phyloP scores from a whole-genome alignment of 53 echinoderm and acorn worm genomes.

The Henricia sp. region DNA sequence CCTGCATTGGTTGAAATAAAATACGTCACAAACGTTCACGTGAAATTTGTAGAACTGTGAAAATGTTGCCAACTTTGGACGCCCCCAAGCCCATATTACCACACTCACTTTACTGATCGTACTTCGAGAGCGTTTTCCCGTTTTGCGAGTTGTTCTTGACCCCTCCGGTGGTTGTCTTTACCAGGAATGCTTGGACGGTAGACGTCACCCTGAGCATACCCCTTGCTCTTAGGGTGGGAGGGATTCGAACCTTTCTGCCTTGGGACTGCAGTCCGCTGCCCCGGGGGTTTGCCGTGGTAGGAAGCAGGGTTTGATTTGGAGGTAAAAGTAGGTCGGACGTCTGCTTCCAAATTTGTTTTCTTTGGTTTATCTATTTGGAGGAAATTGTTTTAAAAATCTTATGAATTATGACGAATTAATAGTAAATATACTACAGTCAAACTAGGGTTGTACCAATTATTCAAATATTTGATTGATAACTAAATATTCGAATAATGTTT shows the following conservation, averaged over 20 bases:
- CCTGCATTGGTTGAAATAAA: neutral
- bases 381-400: too few relatives aligned
- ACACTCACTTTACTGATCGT: slow-evolving; percentile 15
- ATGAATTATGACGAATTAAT: too few relatives aligned
- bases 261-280: neutral
- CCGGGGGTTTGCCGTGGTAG: neutral
- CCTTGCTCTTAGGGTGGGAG: neutral
- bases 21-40: neutral
- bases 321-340: neutral
- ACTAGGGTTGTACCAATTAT: too few relatives aligned
- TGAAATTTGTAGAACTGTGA: neutral
- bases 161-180: neutral
- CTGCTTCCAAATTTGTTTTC: slow-evolving; percentile 11
- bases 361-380: neutral
- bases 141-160: slow-evolving; percentile 7
- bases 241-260: neutral
- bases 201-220: neutral
- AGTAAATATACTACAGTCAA: too few relatives aligned
- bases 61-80: neutral
- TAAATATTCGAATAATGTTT: too few relatives aligned
- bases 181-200: slow-evolving; percentile 21
- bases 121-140: neutral
- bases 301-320: neutral
- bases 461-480: too few relatives aligned
- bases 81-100: neutral